Evolutionary conservation across 2,888 invertebrate species (phyloP), one percentile per base, ranked within the genome.

Genomic region (Epsilonema sp.): DNA sequence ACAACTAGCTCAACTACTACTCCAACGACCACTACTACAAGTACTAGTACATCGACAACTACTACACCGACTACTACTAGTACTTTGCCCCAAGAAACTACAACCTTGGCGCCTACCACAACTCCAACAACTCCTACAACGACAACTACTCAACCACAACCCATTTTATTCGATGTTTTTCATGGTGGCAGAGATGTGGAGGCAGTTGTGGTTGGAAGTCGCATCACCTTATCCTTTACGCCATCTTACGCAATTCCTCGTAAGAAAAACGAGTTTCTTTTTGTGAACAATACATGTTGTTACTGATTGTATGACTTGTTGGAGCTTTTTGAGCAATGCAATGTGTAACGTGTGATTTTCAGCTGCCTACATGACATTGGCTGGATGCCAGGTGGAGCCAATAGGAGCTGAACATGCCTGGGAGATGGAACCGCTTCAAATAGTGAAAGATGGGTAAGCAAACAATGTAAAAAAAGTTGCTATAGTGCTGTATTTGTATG

Each of bases 361-460:
- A 44, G 44, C 20, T 16, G 5, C 20, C 13, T 44, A 44, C 37
- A 37, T 44, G 19, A 37, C 26, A 19, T 55, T 62, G 26, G 54
- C 56, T 21, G 60, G 60, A n/a, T 62, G 62, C 48, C 62, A 62
- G 51, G 60, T 61, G 11, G 62, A 62, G 40, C 62, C 62, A 20
- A 57, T 62, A 52, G 47, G 50, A 22, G 52, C 55, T 4, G 54
- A 56, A 31, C 59, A 58, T 50, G 61, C 62, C 25, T 62, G 62
- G 61, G 62, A 62, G 49, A 58, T 56, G 44, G 62, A 62, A 47
- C 63, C 63, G 21, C 49, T 63, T 21, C 56, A 58, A 37, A 63
- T 62, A 36, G 54, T 61, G 8, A 58, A 58, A 37, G 57, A 57
- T 25, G 53, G 54, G 40, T 40, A 20, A 3, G n/a, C n/a, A n/a